A percentile compares a stretch with the other conserved stretches of the same genome.
Evolutionary conservation across 2,113 vertebrate genomes (phyloP).

Genomic region (Quiscalus mexicanus): DNA sequence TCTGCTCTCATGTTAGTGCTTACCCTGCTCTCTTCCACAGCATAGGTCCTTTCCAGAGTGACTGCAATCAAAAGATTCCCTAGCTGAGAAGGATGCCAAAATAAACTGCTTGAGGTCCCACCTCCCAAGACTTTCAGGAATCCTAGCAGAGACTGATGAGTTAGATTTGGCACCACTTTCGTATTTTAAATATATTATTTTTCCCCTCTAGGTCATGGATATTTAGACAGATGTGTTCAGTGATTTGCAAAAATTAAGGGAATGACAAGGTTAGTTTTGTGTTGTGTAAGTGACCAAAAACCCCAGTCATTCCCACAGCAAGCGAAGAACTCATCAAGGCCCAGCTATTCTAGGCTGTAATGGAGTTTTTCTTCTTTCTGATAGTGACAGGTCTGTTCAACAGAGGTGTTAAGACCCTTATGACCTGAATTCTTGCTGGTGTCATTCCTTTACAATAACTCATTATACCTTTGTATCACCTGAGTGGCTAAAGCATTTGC

Average conservation of each 20-base stretch:
- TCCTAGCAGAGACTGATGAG: constrained; percentile 52
- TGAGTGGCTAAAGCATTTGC: background rate
- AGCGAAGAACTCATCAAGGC: background rate
- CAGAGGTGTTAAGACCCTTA: background rate
- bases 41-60: background rate
- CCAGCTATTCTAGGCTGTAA: background rate
- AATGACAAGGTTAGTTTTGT: constrained; percentile 11
- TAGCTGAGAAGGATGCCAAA: constrained; percentile 41
- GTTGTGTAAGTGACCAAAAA: background rate
- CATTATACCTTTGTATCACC: background rate
- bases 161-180: constrained; percentile 52
- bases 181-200: constrained; percentile 38
- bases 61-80: constrained; percentile 40
- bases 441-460: background rate
- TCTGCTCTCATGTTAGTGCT: background rate
- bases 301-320: background rate
- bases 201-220: constrained; percentile 46
- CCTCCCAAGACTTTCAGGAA: constrained; percentile 50
- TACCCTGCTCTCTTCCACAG: background rate
- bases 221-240: constrained; percentile 62
- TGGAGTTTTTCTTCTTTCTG: background rate
- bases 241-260: constrained; percentile 31
- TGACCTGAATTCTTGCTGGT: background rate
- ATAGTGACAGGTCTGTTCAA: background rate
- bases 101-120: constrained; percentile 55